Conservation (phyloP, 2,797 vertebrate species). For the Tangara arthus region DNA sequence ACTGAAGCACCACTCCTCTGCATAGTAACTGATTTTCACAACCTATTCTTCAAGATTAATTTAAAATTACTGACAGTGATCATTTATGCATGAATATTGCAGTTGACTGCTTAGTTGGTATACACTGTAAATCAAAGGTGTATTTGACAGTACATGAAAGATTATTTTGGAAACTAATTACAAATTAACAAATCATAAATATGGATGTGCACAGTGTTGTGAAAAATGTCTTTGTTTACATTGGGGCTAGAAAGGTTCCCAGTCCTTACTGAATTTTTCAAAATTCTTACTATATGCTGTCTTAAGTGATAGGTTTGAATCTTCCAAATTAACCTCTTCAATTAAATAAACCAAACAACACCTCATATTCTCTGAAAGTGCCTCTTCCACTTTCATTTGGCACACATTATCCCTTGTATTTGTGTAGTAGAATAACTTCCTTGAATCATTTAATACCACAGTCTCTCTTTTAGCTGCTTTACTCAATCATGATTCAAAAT, state of each 20-base stretch:
- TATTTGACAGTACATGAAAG: constrained; percentile 9
- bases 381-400: background rate
- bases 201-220: background rate
- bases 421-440: background rate
- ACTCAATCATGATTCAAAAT: background rate
- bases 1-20: background rate
- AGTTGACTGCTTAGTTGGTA: background rate
- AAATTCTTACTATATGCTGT: background rate
- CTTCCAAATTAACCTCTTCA: background rate
- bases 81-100: constrained; percentile 12
- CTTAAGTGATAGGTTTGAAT: background rate
- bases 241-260: background rate
- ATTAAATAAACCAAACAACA: background rate
- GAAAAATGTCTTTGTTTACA: background rate
- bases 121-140: constrained; percentile 29
- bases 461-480: background rate
- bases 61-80: background rate
- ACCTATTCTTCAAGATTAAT: constrained; percentile 12
- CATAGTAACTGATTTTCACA: background rate
- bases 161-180: constrained; percentile 43
- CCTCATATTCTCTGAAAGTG: background rate
- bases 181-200: constrained; percentile 42
- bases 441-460: background rate
- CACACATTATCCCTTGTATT: background rate
- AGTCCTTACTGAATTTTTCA: background rate